Percentiles rank a stretch among this genome's conserved stretches.
Conservation (phyloP, 2,888 invertebrate species). For the Argyresthia goedartella region DNA sequence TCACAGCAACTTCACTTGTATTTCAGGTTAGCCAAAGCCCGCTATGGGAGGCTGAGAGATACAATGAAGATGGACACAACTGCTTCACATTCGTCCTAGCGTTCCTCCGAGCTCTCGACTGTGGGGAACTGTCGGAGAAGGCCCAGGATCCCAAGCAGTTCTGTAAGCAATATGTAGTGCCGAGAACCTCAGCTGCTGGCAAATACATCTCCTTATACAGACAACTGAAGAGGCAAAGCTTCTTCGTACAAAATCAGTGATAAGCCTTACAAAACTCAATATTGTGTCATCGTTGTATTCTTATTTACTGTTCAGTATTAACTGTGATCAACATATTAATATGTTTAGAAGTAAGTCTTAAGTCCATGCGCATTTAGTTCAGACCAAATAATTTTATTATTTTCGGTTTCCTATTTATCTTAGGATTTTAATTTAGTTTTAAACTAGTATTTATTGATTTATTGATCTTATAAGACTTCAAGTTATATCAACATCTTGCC, state of each 20-base stretch:
- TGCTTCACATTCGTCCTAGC: conserved; percentile 90
- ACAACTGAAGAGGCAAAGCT: conserved; percentile 71
- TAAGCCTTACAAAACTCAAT: conserved; percentile 9
- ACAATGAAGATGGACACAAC: conserved; percentile 83
- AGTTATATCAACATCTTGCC: background rate
- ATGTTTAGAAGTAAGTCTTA: conserved; percentile 47
- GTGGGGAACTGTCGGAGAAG: conserved; percentile 77
- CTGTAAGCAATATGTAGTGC: conserved; percentile 86
- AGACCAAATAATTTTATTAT: conserved; percentile 48
- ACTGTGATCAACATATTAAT: conserved; percentile 56
- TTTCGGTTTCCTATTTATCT: conserved; percentile 21
- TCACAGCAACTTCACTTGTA: too few relatives aligned
- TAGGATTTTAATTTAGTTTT: background rate
- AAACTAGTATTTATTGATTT: background rate
- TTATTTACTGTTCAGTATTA: conserved; percentile 42
- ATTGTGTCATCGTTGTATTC: background rate
- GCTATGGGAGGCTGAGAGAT: conserved; percentile 77
- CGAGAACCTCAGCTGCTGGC: conserved; percentile 84
- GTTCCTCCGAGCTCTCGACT: conserved; percentile 80
- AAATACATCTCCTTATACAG: conserved; percentile 88
- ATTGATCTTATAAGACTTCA: too few relatives aligned
- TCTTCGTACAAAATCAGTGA: conserved; percentile 61
- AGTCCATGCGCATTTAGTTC: conserved; percentile 61
- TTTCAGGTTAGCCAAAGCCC: conserved; percentile 64
- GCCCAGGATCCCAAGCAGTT: conserved; percentile 78